Percentiles rank a stretch among this genome's conserved stretches.
phyloP scores from a whole-genome alignment of 1,140 invertebrate species.

The Drosophila nasuta region DNA sequence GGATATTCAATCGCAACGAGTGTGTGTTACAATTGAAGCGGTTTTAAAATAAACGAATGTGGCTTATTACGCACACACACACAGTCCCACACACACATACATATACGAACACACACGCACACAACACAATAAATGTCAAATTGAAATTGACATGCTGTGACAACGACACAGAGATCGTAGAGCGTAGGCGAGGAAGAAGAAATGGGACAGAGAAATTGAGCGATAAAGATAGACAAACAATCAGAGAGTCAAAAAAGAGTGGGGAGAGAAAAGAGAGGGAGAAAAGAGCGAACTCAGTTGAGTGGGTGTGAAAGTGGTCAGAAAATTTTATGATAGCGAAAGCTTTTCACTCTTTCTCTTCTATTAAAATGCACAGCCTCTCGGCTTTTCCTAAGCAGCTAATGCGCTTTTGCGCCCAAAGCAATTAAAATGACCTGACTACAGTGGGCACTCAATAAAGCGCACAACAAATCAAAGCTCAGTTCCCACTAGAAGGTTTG shows the following conservation, averaged over 20 bases:
- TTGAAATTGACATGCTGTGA: constrained; percentile 78
- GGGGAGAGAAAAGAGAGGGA: too few relatives aligned
- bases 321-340: not conserved
- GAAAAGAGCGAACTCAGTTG: too few relatives aligned
- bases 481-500: not conserved
- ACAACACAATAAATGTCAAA: constrained; percentile 73
- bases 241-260: too few relatives aligned
- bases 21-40: constrained; percentile 76
- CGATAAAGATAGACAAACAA: too few relatives aligned
- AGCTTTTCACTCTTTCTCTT: not conserved
- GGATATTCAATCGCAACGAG: constrained; percentile 71
- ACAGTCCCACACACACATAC: not conserved
- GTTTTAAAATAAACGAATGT: constrained; percentile 81
- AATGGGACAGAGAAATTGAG: not conserved
- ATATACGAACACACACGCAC: constrained; percentile 1
- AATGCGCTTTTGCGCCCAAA: not conserved
- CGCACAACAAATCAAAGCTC: not conserved
- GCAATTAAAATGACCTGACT: not conserved
- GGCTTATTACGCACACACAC: constrained; percentile 70
- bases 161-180: constrained; percentile 33
- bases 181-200: not conserved
- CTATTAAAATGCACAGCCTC: too few relatives aligned
- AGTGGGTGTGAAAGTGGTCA: not conserved
- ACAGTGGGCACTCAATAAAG: not conserved
- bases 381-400: not conserved